A percentile compares a stretch with the other conserved stretches of the same genome.
phyloP scores from a whole-genome alignment of 2,888 invertebrate genomes.

The Smittia sp. region DNA sequence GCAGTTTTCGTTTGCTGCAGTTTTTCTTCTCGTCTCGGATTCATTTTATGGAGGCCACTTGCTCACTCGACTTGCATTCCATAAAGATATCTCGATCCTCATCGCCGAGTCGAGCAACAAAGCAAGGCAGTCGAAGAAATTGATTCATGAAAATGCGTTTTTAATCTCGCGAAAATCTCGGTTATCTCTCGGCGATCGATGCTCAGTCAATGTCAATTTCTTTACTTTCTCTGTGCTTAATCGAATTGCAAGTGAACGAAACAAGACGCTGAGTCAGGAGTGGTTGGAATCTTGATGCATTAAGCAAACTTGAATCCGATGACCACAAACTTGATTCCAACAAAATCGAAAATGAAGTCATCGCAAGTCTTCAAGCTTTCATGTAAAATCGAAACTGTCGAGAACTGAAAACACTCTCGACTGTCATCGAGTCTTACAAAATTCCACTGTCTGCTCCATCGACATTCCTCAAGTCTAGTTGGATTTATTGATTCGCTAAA shows the following conservation, averaged over 20 bases:
- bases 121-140: not conserved
- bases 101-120: not conserved
- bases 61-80: conserved; percentile 10
- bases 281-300: not conserved
- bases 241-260: conserved; percentile 4
- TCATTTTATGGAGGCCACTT: not conserved
- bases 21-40: not conserved
- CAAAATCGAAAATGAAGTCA: too few relatives aligned
- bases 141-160: not conserved
- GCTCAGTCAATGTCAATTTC: conserved; percentile 32
- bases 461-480: too few relatives aligned
- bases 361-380: too few relatives aligned
- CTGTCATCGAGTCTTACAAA: too few relatives aligned
- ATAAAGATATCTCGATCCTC: not conserved
- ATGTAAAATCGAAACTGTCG: too few relatives aligned
- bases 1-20: not conserved
- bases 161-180: conserved; percentile 15
- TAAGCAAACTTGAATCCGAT: too few relatives aligned
- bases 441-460: too few relatives aligned
- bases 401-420: too few relatives aligned
- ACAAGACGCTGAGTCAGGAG: not conserved
- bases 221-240: conserved; percentile 31
- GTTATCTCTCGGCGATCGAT: conserved; percentile 27
- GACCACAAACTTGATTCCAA: too few relatives aligned
- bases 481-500: too few relatives aligned